These are phyloP conservation scores for Rhagonycha fulva DNA, from an alignment of 2,888 invertebrate genomes.

Conservation along the genomic window DNA sequence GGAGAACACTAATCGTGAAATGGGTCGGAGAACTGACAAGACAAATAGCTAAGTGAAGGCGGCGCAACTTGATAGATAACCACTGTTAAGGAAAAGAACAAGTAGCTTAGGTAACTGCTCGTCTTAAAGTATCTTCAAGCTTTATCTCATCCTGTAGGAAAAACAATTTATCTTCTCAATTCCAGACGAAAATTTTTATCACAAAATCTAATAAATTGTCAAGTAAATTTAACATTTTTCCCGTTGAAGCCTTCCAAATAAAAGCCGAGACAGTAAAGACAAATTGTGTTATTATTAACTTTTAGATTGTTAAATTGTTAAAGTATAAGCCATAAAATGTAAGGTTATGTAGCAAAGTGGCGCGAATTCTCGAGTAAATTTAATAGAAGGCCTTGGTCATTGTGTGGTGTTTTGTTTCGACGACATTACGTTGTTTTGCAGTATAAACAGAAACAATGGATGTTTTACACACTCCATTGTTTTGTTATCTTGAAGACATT, in stretches of 20 bases:
- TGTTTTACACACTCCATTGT: conserved; percentile 58
- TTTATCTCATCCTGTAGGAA: conserved; percentile 26
- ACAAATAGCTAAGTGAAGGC: conserved; percentile 36
- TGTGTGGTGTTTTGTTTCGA: conserved; percentile 51
- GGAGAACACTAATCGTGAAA: conserved; percentile 15
- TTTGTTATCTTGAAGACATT: conserved; percentile 58
- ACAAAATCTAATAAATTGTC: background rate
- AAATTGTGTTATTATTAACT: conserved; percentile 10
- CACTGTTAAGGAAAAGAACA: conserved; percentile 47
- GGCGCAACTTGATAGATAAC: conserved; percentile 50
- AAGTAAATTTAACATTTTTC: background rate
- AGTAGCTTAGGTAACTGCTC: conserved; percentile 35
- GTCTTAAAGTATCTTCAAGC: conserved; percentile 32
- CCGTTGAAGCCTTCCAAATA: background rate
- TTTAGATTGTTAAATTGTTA: conserved; percentile 33
- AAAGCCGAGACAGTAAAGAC: background rate
- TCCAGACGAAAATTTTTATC: conserved; percentile 1
- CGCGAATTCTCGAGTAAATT: conserved; percentile 48
- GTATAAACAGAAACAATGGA: conserved; percentile 56
- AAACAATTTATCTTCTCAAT: conserved; percentile 25
- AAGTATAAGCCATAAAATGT: conserved; percentile 43
- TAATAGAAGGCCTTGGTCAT: conserved; percentile 53
- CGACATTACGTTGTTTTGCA: conserved; percentile 53
- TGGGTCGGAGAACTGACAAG: conserved; percentile 24
- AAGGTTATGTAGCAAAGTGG: conserved; percentile 41